A percentile compares a stretch with the other conserved stretches of the same genome.
These are phyloP conservation scores for Geodia barretti DNA, from an alignment of 37 sponge, comb jelly and placozoan genomes.

Conservation along the genomic window DNA sequence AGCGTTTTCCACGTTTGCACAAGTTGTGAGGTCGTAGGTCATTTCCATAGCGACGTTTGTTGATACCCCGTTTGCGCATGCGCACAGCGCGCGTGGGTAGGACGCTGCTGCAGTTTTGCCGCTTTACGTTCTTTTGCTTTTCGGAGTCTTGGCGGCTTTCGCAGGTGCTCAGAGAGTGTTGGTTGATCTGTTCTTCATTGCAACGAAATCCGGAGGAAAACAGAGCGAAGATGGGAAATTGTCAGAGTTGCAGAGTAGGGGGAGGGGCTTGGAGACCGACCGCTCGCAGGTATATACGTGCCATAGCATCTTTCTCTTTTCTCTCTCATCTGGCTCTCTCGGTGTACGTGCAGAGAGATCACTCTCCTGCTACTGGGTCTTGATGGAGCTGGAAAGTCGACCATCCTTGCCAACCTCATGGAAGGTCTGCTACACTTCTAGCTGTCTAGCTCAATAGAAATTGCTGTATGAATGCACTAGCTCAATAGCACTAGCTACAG, in stretches of 20 bases:
- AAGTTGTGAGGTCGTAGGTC: background rate
- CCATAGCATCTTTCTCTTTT: background rate
- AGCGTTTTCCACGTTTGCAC: no score
- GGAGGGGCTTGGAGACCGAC: background rate
- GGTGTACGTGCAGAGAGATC: conserved; percentile 40
- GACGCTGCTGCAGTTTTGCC: no score
- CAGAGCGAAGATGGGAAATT: background rate
- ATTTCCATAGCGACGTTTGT: background rate
- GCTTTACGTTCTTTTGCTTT: no score
- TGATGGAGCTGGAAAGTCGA: conserved; percentile 71
- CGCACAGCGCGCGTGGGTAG: background rate
- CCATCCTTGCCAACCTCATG: conserved; percentile 47
- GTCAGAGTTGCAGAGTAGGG: background rate
- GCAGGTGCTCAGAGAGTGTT: no score
- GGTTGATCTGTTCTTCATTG: no score
- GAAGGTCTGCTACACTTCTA: conserved; percentile 56
- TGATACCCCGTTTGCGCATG: background rate
- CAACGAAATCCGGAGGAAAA: no score
- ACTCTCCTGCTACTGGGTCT: conserved; percentile 57
- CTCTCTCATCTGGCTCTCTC: no score
- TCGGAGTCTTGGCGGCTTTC: no score
- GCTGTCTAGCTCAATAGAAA: no score
- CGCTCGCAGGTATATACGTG: no score
- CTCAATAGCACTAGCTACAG: no score
- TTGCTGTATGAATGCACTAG: no score